phyloP scores from a whole-genome alignment of 2,113 vertebrate genomes.

The Corythornis vintsioides region DNA sequence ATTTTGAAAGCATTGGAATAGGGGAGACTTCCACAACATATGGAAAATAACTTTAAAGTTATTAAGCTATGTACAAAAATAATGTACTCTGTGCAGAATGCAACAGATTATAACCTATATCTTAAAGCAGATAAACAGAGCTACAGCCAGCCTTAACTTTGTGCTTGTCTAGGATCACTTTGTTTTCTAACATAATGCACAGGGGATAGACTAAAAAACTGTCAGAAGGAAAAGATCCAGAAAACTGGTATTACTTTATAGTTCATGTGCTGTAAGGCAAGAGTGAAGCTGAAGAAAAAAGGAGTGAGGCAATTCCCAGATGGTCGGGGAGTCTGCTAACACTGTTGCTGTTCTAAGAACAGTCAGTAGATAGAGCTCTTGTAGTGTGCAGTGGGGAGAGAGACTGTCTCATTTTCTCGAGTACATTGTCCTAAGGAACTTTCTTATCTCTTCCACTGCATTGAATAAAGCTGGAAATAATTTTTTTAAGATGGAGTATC shows the following conservation, averaged over 20 bases:
- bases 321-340: neutral
- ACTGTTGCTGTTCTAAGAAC: neutral
- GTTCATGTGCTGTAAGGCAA: neutral
- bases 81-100: neutral
- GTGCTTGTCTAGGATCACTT: neutral
- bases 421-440: neutral
- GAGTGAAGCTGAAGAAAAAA: neutral
- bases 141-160: neutral
- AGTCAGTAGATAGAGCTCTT: conserved; percentile 61
- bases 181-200: neutral
- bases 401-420: neutral
- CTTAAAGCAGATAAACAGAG: neutral
- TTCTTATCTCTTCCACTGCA: neutral
- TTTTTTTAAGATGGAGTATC: neutral
- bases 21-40: neutral
- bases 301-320: neutral
- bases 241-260: neutral
- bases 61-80: neutral
- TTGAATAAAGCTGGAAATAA: neutral
- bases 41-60: neutral
- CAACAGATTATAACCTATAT: neutral
- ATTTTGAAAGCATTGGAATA: neutral
- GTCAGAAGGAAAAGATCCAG: neutral
- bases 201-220: neutral
- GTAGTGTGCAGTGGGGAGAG: neutral